phyloP scores from a whole-genome alignment of 2,113 vertebrate genomes.

The Pseudorectes ferrugineus region DNA sequence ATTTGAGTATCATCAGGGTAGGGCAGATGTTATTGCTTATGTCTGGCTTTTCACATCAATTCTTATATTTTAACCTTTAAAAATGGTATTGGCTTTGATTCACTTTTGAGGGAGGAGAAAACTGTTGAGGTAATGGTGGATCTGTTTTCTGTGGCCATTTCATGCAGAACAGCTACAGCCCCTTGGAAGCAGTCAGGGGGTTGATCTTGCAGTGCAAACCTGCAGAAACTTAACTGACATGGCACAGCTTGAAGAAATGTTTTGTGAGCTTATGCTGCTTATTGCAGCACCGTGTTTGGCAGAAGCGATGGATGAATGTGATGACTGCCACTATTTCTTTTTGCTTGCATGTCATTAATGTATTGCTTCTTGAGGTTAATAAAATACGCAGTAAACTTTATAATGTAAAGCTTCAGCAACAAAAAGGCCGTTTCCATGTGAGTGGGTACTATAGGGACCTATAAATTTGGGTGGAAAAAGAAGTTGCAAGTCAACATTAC shows the following conservation, averaged over 20 bases:
- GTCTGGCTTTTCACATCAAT: not conserved
- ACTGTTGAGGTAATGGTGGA: not conserved
- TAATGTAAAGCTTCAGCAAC: not conserved
- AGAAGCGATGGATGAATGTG: not conserved
- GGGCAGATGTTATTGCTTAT: rapidly evolving
- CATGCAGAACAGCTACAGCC: not conserved
- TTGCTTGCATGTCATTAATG: not conserved
- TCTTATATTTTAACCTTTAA: not conserved
- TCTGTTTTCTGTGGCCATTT: not conserved
- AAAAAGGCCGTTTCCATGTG: not conserved
- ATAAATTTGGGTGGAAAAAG: not conserved
- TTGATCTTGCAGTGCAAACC: not conserved
- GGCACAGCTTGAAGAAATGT: not conserved
- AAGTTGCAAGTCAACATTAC: not conserved
- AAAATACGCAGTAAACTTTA: not conserved
- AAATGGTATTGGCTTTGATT: not conserved
- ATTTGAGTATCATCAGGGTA: not conserved
- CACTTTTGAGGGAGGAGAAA: not conserved
- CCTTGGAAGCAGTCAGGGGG: not conserved
- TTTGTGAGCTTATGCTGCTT: not conserved
- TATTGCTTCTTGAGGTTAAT: not conserved
- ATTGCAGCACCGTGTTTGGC: not conserved
- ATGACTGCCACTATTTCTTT: not conserved
- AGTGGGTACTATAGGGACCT: not conserved
- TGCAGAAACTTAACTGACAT: not conserved